Base-by-base conservation (phyloP, 1,140 invertebrate species). In the Bombus sibiricus region DNA sequence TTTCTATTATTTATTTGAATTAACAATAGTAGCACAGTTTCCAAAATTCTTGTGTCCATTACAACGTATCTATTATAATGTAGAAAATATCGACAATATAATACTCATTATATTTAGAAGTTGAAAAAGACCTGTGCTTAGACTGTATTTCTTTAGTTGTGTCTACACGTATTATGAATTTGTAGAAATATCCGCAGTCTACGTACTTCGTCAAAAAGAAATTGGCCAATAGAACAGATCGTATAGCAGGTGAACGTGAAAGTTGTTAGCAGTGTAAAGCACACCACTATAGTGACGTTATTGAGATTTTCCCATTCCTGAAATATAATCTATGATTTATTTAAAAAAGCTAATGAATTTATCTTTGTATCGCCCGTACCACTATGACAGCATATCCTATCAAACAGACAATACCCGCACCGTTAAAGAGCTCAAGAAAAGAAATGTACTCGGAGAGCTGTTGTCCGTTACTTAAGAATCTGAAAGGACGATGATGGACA, bases 341-440 rank as follows among this genome's bases (percentile, higher is more conserved):
- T 47, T 47, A 32, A 9, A 8, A 15, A 34, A 18, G 9, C 0
- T 9, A 3, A 32, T 34, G 15, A 66, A 18, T 18, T 47, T 47
- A 6, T 18, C 1, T 47, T 18, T 47, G 18, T 47, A 47, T 66
- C 13, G 13, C 8, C 2, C n/a, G 13, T 66, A 90, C 88, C 88
- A 86, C 43, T 66, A 90, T 71, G 8, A 62, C 37, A 87, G 43
- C 4, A 59, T 80, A 89, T 34, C 62, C 90, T 8, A 72, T 34
- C 47, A 93, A 79, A 71, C 93, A 93, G 53, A 92, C 87, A 15
- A 93, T 89, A 81, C 91, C 15, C 0, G 88, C 47, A 32, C 37
- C 72, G 0, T 69, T 77, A 10, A 59, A 12, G 34, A 89, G 53
- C 41, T 92, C 91, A 12, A 85, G 81, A 8, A 92, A 86, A 69